Percentiles rank a stretch among this genome's conserved stretches.
phyloP scores from a whole-genome alignment of 2,797 vertebrate genomes.

The Sebastes oblongus region DNA sequence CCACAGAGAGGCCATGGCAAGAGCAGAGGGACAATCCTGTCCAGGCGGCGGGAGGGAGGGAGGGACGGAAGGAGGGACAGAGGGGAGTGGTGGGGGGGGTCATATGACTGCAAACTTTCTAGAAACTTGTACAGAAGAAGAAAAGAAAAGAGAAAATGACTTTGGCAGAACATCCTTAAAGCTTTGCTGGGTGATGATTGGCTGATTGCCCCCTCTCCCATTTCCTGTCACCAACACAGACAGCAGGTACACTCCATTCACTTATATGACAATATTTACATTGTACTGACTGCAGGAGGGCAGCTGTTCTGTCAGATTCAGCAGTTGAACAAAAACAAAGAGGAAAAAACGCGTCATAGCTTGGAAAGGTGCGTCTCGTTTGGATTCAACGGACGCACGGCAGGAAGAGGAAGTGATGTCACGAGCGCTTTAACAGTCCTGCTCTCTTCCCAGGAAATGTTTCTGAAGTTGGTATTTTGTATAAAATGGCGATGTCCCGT shows the following conservation, averaged over 20 bases:
- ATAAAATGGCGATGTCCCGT: constrained; percentile 20
- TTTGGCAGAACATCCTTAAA: constrained; percentile 82
- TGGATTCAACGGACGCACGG: neutral
- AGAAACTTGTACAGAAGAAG: constrained; percentile 34
- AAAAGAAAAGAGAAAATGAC: constrained; percentile 41
- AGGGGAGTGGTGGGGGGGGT: neutral
- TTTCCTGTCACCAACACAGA: constrained; percentile 28
- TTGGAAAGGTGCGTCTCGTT: constrained; percentile 24
- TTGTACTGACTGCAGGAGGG: constrained; percentile 55
- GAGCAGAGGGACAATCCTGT: constrained; percentile 15
- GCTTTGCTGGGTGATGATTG: constrained; percentile 72
- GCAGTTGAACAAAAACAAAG: constrained; percentile 19
- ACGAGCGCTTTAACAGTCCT: constrained; percentile 36
- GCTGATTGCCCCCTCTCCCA: constrained; percentile 63
- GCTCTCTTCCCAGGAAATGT: constrained; percentile 38
- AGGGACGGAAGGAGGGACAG: neutral
- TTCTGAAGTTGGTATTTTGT: constrained; percentile 24
- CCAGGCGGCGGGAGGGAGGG: neutral
- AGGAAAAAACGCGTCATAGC: constrained; percentile 19
- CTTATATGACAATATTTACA: constrained; percentile 62
- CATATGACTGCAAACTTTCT: neutral
- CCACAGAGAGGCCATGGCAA: constrained; percentile 8
- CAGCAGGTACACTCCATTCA: constrained; percentile 46
- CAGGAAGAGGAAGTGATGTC: constrained; percentile 54
- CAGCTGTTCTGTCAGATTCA: constrained; percentile 42